Base-by-base conservation (phyloP, 2,113 vertebrate genomes). In the Trichomycterus rosablanca region DNA sequence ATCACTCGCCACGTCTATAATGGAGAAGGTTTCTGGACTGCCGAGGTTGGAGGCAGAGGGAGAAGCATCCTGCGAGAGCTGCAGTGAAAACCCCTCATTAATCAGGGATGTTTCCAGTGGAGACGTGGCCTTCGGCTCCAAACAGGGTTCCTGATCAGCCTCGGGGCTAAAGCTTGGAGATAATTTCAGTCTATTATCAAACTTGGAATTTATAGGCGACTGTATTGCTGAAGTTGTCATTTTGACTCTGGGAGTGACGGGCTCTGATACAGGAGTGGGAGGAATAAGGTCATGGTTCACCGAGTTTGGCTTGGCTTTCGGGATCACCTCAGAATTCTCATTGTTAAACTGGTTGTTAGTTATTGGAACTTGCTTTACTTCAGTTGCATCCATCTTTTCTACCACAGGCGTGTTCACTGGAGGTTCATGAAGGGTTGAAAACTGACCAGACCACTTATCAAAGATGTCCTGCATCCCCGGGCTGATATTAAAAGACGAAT, bases 1-100 rank as follows among this genome's bases (percentile, higher is more conserved):
- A 75, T 97, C 71, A 0, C 94, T 93, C 19, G 91, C 93, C 63
- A 98, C 93, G 20, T 99, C 95, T 50, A 98, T 91, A 71, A 99
- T 91, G 34, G 88, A 81, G 73, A 98, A 92, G 18, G 57, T 70
- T 49, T 89, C 89, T 1, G 83, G 74, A 76, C 80, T 89, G 76
- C 79, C 81, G 4, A 87, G 78, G 40, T 72, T 14, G 51, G 73
- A 51, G 24, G 68, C 71, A 4, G 75, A 71, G 1, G 80, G 78
- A 0, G 74, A 81, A 2, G 58, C 70, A 59, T 91, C 85, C 78
- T 91, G 89, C 68, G 89, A 92, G 1, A 92, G 78, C 54, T 88
- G 88, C 20, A 89, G 78, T 7, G 78, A 81, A 78, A 93, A 89
- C 51, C 75, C 84, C 68, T 81, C 68, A 1, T 77, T 82, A 66